Conservation (phyloP, 2,888 invertebrate genomes). For the Abrostola tripartita region DNA sequence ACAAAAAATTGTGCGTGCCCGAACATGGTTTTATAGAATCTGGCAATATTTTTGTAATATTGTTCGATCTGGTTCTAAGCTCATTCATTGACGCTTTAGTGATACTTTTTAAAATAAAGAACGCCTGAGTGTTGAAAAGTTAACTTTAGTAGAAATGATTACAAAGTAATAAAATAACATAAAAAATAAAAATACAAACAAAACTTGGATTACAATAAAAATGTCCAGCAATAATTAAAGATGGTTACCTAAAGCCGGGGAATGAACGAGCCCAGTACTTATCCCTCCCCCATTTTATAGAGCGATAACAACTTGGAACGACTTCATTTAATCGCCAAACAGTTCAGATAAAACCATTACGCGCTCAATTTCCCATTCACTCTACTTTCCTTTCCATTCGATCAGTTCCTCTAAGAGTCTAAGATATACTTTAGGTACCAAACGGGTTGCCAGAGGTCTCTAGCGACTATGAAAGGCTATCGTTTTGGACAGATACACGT, state of each 20-base stretch:
- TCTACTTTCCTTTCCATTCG: slow-evolving; percentile 27
- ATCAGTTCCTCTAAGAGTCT: slow-evolving; percentile 22
- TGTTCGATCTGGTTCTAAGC: no score
- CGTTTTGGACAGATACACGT: background rate
- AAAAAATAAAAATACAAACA: no score
- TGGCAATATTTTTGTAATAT: no score
- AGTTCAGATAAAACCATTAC: slow-evolving; percentile 45
- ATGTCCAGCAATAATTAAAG: slow-evolving; percentile 2
- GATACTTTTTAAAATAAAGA: no score
- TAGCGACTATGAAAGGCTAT: background rate
- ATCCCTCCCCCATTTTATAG: slow-evolving; percentile 19
- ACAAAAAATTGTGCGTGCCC: no score
- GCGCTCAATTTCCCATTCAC: slow-evolving; percentile 41
- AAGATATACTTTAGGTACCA: background rate
- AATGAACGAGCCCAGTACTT: background rate
- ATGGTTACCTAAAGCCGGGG: background rate
- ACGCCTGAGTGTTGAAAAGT: no score
- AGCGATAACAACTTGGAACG: slow-evolving; percentile 48
- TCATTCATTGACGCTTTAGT: no score
- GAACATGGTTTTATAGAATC: no score
- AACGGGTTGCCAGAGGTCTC: background rate
- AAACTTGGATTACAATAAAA: background rate
- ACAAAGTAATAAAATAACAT: no score
- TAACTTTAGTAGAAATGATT: no score
- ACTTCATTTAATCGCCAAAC: slow-evolving; percentile 50